phyloP scores from a whole-genome alignment of 2,888 invertebrate genomes.

The Lithophane socia region DNA sequence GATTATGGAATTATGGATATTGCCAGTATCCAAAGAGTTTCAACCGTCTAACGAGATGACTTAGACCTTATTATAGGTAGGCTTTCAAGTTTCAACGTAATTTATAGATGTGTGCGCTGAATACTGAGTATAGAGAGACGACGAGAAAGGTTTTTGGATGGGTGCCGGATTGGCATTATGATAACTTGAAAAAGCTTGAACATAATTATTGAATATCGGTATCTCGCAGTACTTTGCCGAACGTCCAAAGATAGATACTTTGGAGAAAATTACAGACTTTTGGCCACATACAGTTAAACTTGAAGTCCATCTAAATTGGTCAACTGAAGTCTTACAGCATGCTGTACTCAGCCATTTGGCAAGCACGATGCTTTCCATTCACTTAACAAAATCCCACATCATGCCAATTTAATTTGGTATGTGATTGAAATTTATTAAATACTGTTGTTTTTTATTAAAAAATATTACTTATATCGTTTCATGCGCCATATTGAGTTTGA shows the following conservation, averaged over 20 bases:
- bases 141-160: not conserved
- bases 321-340: not conserved
- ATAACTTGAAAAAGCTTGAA: not conserved
- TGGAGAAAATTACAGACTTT: not conserved
- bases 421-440: slow-evolving; percentile 22
- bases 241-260: not conserved
- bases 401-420: not conserved
- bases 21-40: not conserved
- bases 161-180: not conserved
- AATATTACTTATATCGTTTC: slow-evolving; percentile 28
- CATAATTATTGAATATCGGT: not conserved
- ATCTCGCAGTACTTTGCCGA: not conserved
- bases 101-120: slow-evolving; percentile 23
- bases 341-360: slow-evolving; percentile 6
- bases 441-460: slow-evolving; percentile 21
- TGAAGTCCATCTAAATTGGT: slow-evolving; percentile 12
- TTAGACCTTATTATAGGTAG: slow-evolving; percentile 2
- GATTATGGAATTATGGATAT: slow-evolving; percentile 14
- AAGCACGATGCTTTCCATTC: not conserved
- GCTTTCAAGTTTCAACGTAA: not conserved
- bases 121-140: slow-evolving; percentile 1
- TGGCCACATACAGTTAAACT: not conserved
- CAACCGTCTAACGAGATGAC: not conserved
- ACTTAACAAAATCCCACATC: not conserved
- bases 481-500: slow-evolving; percentile 47